These are phyloP conservation scores for Mus pahari DNA, from an alignment of 2,113 vertebrate species.

Conservation along the genomic window DNA sequence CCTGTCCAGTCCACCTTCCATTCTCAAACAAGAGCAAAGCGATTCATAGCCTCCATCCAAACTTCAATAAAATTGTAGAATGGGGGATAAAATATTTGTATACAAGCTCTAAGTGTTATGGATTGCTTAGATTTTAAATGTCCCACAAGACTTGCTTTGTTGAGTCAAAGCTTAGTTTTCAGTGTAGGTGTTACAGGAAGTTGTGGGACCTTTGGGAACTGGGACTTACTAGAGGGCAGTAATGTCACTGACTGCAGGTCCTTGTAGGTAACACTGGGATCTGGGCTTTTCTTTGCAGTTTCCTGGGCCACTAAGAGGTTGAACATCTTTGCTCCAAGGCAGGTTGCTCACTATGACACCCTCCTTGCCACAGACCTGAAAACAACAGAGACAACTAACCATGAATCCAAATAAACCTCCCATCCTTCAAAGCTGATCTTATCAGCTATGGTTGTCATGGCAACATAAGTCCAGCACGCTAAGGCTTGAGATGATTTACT, in stretches of 20 bases:
- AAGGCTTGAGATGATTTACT: background rate
- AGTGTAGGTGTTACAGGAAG: background rate
- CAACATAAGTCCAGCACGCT: background rate
- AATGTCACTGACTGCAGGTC: background rate
- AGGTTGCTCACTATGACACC: background rate
- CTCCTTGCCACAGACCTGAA: background rate
- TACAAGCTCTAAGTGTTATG: background rate
- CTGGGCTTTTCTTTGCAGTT: background rate
- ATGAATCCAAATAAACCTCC: background rate
- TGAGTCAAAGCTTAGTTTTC: background rate
- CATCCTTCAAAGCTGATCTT: background rate
- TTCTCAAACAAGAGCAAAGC: background rate
- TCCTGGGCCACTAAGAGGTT: background rate
- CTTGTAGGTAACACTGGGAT: background rate
- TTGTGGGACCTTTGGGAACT: background rate
- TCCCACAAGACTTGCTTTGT: background rate
- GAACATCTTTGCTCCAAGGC: background rate
- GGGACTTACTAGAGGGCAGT: too few relatives aligned
- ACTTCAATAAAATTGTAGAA: background rate
- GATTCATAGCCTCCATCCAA: background rate
- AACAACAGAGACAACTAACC: background rate
- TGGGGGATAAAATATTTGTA: background rate
- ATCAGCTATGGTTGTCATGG: background rate
- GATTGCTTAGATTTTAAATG: background rate
- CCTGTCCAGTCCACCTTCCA: background rate